A percentile compares a stretch with the other conserved stretches of the same genome.
Conservation (phyloP, 92 coral and sea anemone species). For the Bergia puertoricense region DNA sequence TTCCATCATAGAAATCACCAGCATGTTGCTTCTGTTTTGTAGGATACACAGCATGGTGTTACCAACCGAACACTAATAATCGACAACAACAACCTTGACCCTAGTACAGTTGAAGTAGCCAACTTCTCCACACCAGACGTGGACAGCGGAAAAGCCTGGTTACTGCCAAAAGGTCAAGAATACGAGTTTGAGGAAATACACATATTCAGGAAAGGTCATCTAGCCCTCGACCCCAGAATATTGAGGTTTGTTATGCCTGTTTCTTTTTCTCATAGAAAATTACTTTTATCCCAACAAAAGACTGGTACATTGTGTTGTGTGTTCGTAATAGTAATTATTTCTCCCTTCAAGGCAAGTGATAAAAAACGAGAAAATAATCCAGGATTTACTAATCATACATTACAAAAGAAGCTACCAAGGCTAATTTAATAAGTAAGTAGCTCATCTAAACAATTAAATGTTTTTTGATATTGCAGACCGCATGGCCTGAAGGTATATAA, state of each 20-base stretch:
- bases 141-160: constrained; percentile 73
- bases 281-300: too few relatives aligned
- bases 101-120: constrained; percentile 49
- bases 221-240: constrained; percentile 65
- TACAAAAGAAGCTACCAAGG: too few relatives aligned
- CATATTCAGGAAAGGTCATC: constrained; percentile 59
- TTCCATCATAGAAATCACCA: neutral
- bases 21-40: neutral
- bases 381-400: too few relatives aligned
- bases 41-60: constrained; percentile 78
- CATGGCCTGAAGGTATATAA: constrained; percentile 58
- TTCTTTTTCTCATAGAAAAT: too few relatives aligned
- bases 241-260: constrained; percentile 36
- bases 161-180: constrained; percentile 59
- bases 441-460: neutral
- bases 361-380: too few relatives aligned
- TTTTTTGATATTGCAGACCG: constrained; percentile 44
- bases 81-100: constrained; percentile 64
- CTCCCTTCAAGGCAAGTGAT: too few relatives aligned
- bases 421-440: too few relatives aligned
- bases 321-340: too few relatives aligned
- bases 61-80: constrained; percentile 66
- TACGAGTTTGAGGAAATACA: constrained; percentile 75
- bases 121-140: constrained; percentile 48
- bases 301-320: too few relatives aligned